Evolutionary conservation across 2,888 invertebrate genomes (phyloP).

Genomic region (Seira ritae): DNA sequence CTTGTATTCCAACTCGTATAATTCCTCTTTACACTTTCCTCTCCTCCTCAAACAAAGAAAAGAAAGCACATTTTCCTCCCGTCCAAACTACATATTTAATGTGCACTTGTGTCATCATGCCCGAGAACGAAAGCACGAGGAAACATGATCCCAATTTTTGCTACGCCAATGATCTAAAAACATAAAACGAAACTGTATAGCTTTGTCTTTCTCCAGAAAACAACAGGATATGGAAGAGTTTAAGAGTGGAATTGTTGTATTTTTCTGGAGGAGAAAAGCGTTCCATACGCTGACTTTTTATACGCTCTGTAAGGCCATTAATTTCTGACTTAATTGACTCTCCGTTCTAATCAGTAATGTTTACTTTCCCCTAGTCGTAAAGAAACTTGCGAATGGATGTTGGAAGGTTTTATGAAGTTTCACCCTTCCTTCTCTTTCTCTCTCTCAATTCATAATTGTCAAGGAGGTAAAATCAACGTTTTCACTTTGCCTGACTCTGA

Average conservation of each 20-base stretch:
- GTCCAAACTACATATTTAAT: background rate
- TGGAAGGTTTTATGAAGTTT: constrained; percentile 50
- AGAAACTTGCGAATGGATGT: constrained; percentile 23
- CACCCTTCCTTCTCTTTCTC: constrained; percentile 42
- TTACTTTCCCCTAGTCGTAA: constrained; percentile 69
- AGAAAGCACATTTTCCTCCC: constrained; percentile 1
- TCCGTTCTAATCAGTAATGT: constrained; percentile 70
- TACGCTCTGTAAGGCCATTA: constrained; percentile 63
- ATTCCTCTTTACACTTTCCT: background rate
- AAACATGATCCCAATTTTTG: background rate
- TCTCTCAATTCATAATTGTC: constrained; percentile 34
- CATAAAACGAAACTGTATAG: background rate
- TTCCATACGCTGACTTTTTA: constrained; percentile 38
- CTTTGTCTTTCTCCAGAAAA: background rate
- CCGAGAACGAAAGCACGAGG: background rate
- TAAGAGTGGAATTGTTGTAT: background rate
- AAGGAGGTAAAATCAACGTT: background rate
- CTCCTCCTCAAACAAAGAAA: background rate
- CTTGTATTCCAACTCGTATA: constrained; percentile 1
- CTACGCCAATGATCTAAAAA: background rate
- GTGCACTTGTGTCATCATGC: background rate
- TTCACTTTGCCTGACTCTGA: background rate
- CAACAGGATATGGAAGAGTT: constrained; percentile 9
- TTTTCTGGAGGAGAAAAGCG: constrained; percentile 15
- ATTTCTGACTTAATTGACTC: constrained; percentile 71